Evolutionary conservation across 2,113 vertebrate genomes (phyloP), one percentile per base, ranked within the genome.

Genomic region (Oryzias curvinotus): DNA sequence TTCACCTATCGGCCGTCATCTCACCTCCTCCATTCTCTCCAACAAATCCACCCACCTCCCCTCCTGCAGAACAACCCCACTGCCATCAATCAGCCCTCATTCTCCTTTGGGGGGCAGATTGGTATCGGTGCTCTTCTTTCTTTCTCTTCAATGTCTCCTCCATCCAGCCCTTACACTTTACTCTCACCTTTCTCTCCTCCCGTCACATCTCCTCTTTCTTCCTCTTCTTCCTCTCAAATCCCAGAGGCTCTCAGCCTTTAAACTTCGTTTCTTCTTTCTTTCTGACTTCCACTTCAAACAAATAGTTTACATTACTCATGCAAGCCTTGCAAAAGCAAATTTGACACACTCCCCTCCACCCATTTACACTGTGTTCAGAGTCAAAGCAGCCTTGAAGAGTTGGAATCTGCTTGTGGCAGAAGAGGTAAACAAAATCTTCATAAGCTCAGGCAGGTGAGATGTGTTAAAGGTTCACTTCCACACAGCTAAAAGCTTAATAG

Each of bases 21-120:
- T 80, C 78, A 78, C 80, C 80, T 81, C 72, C 72, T 78, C 80
- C 57, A 69, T 86, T 85, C 82, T 85, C 69, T 74, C 78, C 83
- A 77, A 77, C 62, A 48, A 77, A 69, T 80, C 72, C 81, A 76
- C 84, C 80, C 77, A 75, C 75, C 66, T 71, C 68, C 63, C 75
- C 70, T 74, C 84, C 75, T 42, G 62, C 75, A 55, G 77, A 78
- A 79, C 75, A 76, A 81, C 77, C 78, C 79, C 80, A 72, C 77
- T 54, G 83, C 84, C 87, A 90, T 90, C 88, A 87, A 85, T 90
- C 88, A 90, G 78, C 79, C 71, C 59, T 80, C 51, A 65, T 82
- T 86, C 86, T 89, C 73, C 79, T 84, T 80, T 46, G 36, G 63
- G 65, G 79, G 73, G 70, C 65, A 83, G 86, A 88, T 86, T 65